Base-by-base conservation (phyloP, 2,113 vertebrate species). In the Cynopterus brachyotis region DNA sequence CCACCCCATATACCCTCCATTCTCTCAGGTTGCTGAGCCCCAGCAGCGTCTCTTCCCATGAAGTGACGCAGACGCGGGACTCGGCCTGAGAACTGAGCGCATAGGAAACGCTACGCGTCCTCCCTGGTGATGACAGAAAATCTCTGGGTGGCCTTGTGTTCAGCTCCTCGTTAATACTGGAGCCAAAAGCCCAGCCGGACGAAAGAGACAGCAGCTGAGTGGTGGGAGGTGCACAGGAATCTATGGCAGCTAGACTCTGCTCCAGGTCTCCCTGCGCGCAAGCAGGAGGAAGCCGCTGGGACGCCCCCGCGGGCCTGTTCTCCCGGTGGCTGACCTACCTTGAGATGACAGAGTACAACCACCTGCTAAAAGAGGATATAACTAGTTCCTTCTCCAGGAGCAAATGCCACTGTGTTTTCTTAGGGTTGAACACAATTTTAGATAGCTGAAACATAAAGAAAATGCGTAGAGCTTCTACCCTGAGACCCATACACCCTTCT, bases 161-260 rank as follows among this genome's bases (percentile, higher is more conserved):
- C 4, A 3, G 22, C 59, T 17, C 42, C 20, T 69, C 22, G 37
- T 47, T 40, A 17, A 35, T 37, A 2, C 12, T 1, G 9, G 47
- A 66, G 66, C 69, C 26, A 40, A 42, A n/a, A 5, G 35, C 20
- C 8, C 1, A 32, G n/a, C 17, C 2, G 1, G 26, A 6, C 7
- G 11, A 24, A 26, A n/a, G 24, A 91, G 32, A 59, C 5, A 13
- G 53, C 26, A 1, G 11, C 10, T 66, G 88, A 16, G 30, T 11
- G 19, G 35, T 5, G 5, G 12, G 7, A 4, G 32, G 2, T 2
- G 17, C 42, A 35, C 64, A 1, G 42, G 20, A 32, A 9, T 50
- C 2, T 0, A 32, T 9, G 59, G 8, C 35, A 9, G 1, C 55
- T 30, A 24, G 32, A 24, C 42, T 9, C 0, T 0, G n/a, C 1